Evolutionary conservation across 2,888 invertebrate genomes (phyloP).

Genomic region (Nycteola revayana): DNA sequence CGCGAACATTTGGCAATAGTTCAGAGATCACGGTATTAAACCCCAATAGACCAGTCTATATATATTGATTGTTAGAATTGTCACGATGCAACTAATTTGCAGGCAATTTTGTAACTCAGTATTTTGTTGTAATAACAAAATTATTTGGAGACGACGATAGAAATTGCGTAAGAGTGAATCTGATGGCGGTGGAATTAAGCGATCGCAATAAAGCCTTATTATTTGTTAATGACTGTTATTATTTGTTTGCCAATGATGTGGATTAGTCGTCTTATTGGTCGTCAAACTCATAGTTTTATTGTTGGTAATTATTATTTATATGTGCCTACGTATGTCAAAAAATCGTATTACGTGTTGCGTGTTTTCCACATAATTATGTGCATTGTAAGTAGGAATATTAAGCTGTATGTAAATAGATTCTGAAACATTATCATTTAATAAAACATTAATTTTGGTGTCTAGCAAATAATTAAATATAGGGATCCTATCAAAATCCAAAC

Average conservation of each 20-base stretch:
- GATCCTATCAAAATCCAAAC: too few species aligned
- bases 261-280: conserved; percentile 56
- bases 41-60: conserved; percentile 64
- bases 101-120: conserved; percentile 60
- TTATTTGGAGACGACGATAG: conserved; percentile 53
- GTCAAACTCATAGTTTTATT: conserved; percentile 39
- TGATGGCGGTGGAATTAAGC: conserved; percentile 61
- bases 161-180: conserved; percentile 53
- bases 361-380: too few species aligned
- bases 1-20: conserved; percentile 62
- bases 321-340: conserved; percentile 9
- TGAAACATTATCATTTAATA: too few species aligned
- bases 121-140: conserved; percentile 38
- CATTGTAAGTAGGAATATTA: too few species aligned
- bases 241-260: conserved; percentile 56
- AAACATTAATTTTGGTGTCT: too few species aligned
- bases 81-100: conserved; percentile 71
- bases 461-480: too few species aligned
- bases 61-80: conserved; percentile 56
- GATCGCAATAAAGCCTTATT: conserved; percentile 63
- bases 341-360: too few species aligned
- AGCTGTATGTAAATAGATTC: too few species aligned
- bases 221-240: conserved; percentile 69
- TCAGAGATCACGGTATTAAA: conserved; percentile 75
- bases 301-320: conserved; percentile 27